Conservation (phyloP, 2,797 vertebrate species). For the Valencia hispanica region DNA sequence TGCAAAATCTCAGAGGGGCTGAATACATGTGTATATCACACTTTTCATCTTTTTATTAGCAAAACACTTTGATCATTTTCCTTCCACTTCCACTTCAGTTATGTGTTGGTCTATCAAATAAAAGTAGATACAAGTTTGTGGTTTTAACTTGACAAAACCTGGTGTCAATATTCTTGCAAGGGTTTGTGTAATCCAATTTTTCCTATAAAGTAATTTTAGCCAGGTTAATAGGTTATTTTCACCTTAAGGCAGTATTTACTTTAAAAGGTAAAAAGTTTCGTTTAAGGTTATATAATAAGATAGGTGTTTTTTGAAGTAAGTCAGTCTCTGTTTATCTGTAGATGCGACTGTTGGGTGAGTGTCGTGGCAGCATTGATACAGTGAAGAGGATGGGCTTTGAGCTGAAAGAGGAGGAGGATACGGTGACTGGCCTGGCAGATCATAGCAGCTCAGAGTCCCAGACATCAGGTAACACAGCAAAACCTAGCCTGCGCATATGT, state of each 20-base stretch:
- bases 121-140: background rate
- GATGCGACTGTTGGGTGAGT: constrained; percentile 92
- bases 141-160: background rate
- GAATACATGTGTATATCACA: background rate
- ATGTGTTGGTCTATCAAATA: background rate
- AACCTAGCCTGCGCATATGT: background rate
- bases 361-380: constrained; percentile 90
- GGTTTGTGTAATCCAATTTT: background rate
- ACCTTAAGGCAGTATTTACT: background rate
- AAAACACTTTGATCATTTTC: background rate
- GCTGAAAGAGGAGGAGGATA: constrained; percentile 89
- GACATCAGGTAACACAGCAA: constrained; percentile 84
- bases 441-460: constrained; percentile 92
- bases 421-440: constrained; percentile 87
- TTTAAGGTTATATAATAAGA: background rate
- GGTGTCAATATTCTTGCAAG: background rate
- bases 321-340: constrained; percentile 43
- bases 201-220: background rate
- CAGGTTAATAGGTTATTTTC: background rate
- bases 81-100: background rate
- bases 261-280: background rate
- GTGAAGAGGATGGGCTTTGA: constrained; percentile 88
- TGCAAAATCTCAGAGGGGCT: background rate
- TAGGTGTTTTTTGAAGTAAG: background rate
- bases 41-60: background rate